Evolutionary conservation across 1,140 invertebrate genomes (phyloP), one percentile per base, ranked within the genome.

Genomic region (Eulimnadia texana): DNA sequence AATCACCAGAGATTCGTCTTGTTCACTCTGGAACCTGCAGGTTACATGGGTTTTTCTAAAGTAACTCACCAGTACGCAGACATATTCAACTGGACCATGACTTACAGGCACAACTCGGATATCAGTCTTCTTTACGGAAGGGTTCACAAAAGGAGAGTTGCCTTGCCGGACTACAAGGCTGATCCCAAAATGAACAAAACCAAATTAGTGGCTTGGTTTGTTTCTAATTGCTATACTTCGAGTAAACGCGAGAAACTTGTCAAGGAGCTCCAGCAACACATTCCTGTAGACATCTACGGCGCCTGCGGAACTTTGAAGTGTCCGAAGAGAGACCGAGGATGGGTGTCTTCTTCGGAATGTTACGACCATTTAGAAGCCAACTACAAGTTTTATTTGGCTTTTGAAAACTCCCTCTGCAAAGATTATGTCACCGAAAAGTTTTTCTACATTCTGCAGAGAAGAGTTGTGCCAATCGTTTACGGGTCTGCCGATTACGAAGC

Each of bases 61-160:
- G 28, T 50, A 9, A 19, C 24, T 13, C 50, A 22, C n/a, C 59
- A 6, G 11, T 65, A 63, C 23, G 16, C 13, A 27, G 52, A 63
- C 58, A 57, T 70, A 27, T 81, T 84, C 69, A 83, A 84, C 66
- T 79, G 77, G 78, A 82, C 81, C 1, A 72, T 78, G 63, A 82
- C 77, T 1, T 82, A 82, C 64, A 71, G 74, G 61, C 65, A 70
- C 16, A 74, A 80, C 68, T 80, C 79, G 2, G 78, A 80, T 63
- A 71, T 81, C 58, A 68, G 66, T 0, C 68, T 68, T 52, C 67
- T 71, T 3, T 79, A 80, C 70, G 70, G 78, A 33, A 60, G 67
- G 23, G 69, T 72, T 11, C 65, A 58, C 50, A 58, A 22, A 51
- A 60, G 52, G 33, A 1, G 20, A 33, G 22, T 2, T 9, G 24